These are phyloP conservation scores for Sylvicapra grimmia DNA, from an alignment of 2,113 vertebrate species.

Conservation along the genomic window DNA sequence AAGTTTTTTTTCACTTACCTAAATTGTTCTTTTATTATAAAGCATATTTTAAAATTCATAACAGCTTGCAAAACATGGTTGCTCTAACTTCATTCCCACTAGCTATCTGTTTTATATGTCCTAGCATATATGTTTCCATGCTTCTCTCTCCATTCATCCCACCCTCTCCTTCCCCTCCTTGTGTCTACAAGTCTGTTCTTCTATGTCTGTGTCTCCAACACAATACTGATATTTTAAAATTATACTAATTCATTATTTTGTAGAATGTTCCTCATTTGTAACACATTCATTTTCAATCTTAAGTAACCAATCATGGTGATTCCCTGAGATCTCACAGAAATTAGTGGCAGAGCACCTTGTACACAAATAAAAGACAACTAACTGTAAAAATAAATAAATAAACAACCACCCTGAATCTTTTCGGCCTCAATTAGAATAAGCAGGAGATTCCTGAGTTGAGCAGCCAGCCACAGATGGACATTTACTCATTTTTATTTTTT, in stretches of 20 bases:
- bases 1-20: not conserved
- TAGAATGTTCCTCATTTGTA: not conserved
- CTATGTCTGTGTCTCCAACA: not conserved
- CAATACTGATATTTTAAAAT: not conserved
- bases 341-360: not conserved
- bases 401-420: not conserved
- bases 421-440: not conserved
- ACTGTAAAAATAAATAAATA: not conserved
- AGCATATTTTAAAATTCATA: not conserved
- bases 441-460: not conserved
- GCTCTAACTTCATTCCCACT: constrained; percentile 36
- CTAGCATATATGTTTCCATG: not conserved
- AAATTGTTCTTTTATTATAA: constrained; percentile 14
- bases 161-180: not conserved
- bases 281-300: not conserved
- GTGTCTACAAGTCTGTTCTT: not conserved
- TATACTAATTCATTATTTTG: not conserved
- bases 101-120: not conserved
- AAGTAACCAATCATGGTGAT: not conserved
- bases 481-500: not conserved
- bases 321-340: not conserved
- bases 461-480: not conserved
- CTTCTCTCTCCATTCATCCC: not conserved
- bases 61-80: not conserved
- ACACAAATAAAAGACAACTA: not conserved